Base-by-base conservation (phyloP, 2,797 vertebrate genomes). In the Sorex maritimensis region DNA sequence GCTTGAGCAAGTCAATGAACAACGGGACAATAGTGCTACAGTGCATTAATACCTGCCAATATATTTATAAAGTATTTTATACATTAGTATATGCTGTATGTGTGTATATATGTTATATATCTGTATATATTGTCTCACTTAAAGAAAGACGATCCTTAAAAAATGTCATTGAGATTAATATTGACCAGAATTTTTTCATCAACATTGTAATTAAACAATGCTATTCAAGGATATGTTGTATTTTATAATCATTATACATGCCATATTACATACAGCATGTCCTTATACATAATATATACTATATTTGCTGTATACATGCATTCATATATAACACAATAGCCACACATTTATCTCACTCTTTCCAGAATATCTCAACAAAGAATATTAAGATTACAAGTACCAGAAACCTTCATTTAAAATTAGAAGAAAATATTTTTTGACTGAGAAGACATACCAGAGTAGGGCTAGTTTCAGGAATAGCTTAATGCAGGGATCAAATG, bases 401-500 rank as follows among this genome's bases (percentile, higher is more conserved):
- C 68, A 95, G n/a, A 93, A 91, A 86, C 3, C 13, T 86, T 91
- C n/a, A 88, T 2, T 81, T 94, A 61, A 61, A 61, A 61, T 61
- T 61, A 61, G 2, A 61, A 61, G 58, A 21, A 61, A 21, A 61
- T 61, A 61, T 61, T 61, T 61, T 58, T 61, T 61, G 21, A 61
- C 58, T 61, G 14, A 61, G 23, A 19, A 61, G 17, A 23, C 21
- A 61, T 61, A 17, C 17, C 58, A 61, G 17, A 63, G 38, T 65
- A 89, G 34, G 61, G 17, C 30, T 81, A 8, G 2, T 84, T 81
- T 86, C 68, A 93, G 23, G 49, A 9, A 90, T 84, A 24, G 3
- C 14, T 93, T 92, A 21, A 80, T 81, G 6, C 38, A 58, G n/a
- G 19, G 6, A 30, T 89, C 17, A 28, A 61, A 88, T 52, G 28